Evolutionary conservation across 2,888 invertebrate genomes (phyloP), one percentile per base, ranked within the genome.

Genomic region (Anaspis maculata): DNA sequence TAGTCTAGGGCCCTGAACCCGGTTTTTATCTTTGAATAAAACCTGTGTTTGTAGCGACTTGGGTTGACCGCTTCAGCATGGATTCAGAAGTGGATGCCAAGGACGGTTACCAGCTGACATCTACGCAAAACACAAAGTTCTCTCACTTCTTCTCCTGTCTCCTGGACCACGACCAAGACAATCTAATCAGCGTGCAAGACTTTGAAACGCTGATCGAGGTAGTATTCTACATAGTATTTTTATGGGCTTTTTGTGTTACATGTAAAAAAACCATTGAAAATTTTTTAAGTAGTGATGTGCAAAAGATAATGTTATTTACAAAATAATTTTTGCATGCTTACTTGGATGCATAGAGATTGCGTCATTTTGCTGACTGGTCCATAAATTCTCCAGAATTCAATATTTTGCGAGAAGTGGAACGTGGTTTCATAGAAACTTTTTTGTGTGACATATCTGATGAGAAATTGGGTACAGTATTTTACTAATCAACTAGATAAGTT

Each of bases 331-430:
- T 55, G 46, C 52, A 57, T 51, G 55, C 56, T 59, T 41, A 42
- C 46, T n/a, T 52, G 56, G 54, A 57, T 37, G 41, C 41, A 48
- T 49, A 76, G 75, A 69, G 70, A 57, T 65, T 83, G 54, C 75
- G 81, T 35, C 80, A 82, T 63, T 83, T 82, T 58, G 80, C 82
- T 26, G 83, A 83, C 60, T 83, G 83, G 83, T 79, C 81, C 30
- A 70, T 69, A 44, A 79, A 80, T 62, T 80, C 80, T 21, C 73
- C 79, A 13, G 82, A 83, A 61, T 82, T 77, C 57, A 75, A 81
- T 58, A 77, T 80, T 45, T 66, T 83, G 35, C 69, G 77, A 39
- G 82, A 83, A 62, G 79, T 82, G 40, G 79, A 82, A 58, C 69
- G 73, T 32, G 82, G 82, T 49, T 77, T 83, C 54, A 72, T 80